Evolutionary conservation across 2,888 invertebrate species (phyloP).

Genomic region (Ptychoptera contaminata): DNA sequence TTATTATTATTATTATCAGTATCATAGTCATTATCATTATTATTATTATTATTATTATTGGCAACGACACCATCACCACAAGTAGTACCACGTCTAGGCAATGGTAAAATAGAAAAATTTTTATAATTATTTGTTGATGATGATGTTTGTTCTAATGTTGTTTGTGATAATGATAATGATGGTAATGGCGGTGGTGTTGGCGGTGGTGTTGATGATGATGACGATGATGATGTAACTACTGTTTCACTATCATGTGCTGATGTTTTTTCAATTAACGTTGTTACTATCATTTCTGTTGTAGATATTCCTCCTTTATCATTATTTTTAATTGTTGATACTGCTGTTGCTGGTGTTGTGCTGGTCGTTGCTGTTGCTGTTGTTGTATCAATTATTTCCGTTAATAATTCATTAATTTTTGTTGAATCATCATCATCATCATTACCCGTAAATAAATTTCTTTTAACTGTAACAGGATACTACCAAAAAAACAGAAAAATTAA

Average conservation of each 20-base stretch:
- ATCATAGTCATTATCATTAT: no score
- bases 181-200: background rate
- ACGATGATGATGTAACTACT: background rate
- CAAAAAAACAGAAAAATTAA: background rate
- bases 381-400: background rate
- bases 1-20: no score
- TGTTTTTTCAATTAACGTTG: slow-evolving; percentile 8
- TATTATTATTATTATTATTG: no score
- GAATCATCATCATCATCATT: slow-evolving; percentile 10
- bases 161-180: background rate
- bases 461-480: slow-evolving; percentile 38
- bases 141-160: background rate
- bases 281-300: background rate
- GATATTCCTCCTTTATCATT: slow-evolving; percentile 1
- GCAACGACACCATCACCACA: no score
- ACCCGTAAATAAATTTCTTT: slow-evolving; percentile 15
- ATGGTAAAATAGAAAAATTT: no score
- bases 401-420: background rate
- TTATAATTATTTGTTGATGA: no score
- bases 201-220: background rate
- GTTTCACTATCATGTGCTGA: slow-evolving; percentile 10
- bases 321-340: background rate
- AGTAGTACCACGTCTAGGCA: no score
- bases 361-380: slow-evolving; percentile 1
- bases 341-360: background rate